Percentiles rank a stretch among this genome's conserved stretches.
phyloP scores from a whole-genome alignment of 2,113 vertebrate genomes.

The Microcebus griseorufus region DNA sequence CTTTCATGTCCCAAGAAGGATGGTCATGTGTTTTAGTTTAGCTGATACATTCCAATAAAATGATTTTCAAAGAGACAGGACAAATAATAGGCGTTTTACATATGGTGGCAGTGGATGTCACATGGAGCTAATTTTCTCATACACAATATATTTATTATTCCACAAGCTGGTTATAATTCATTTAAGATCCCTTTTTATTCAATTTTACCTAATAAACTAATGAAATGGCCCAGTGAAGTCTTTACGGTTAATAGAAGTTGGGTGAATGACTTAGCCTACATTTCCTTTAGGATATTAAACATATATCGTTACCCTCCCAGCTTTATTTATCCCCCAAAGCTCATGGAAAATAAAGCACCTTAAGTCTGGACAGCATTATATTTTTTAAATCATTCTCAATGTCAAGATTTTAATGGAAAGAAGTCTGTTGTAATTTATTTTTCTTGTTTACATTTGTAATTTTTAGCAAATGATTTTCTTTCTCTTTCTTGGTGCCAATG shows the following conservation, averaged over 20 bases:
- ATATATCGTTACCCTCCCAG: background rate
- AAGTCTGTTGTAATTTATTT: conserved; percentile 34
- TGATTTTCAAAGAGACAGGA: conserved; percentile 89
- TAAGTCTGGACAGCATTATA: background rate
- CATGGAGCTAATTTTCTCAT: conserved; percentile 85
- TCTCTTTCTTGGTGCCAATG: background rate
- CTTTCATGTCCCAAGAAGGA: conserved; percentile 86
- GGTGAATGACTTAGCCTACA: conserved; percentile 54
- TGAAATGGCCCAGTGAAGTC: conserved; percentile 79
- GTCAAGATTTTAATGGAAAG: background rate
- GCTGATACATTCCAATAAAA: conserved; percentile 91
- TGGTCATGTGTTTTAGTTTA: conserved; percentile 88
- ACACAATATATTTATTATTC: conserved; percentile 84
- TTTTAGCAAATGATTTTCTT: conserved; percentile 55
- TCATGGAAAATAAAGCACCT: background rate
- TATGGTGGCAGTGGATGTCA: conserved; percentile 81
- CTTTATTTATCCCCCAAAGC: background rate
- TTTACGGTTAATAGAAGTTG: conserved; percentile 78
- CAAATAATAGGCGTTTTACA: conserved; percentile 86
- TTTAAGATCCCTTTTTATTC: conserved; percentile 79
- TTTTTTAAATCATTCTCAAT: conserved; percentile 7
- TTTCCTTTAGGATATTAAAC: conserved; percentile 77
- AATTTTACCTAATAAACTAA: conserved; percentile 83
- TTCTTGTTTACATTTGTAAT: conserved; percentile 1
- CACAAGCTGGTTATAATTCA: conserved; percentile 82